Evolutionary conservation across 53 echinoderm and acorn worm species (phyloP).

Genomic region (Holothuria leucospilota): DNA sequence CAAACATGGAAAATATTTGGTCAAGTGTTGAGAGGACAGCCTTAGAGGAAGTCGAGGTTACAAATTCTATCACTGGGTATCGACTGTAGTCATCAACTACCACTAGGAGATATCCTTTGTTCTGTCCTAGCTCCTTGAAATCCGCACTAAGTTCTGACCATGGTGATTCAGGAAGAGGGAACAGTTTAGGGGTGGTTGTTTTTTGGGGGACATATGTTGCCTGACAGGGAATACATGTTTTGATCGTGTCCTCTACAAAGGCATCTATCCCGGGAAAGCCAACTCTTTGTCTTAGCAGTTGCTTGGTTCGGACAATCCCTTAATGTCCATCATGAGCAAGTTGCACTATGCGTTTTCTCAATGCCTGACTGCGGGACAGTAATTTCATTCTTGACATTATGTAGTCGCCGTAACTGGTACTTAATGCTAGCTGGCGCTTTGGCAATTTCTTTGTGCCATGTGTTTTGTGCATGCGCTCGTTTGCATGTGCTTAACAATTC

Average conservation of each 20-base stretch:
- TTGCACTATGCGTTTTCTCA: slow-evolving; percentile 47
- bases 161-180: slow-evolving; percentile 43
- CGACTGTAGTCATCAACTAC: no score
- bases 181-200: slow-evolving; percentile 47
- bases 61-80: no score
- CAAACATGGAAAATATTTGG: no score
- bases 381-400: slow-evolving; percentile 58
- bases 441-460: no score
- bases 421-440: not conserved
- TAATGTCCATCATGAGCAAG: slow-evolving; percentile 71
- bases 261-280: slow-evolving; percentile 74
- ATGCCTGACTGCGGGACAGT: slow-evolving; percentile 52
- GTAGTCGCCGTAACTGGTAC: slow-evolving; percentile 12
- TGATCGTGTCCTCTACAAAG: slow-evolving; percentile 55
- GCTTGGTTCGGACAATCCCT: no score
- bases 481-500: no score
- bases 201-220: slow-evolving; percentile 34
- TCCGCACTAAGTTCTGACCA: slow-evolving; percentile 55
- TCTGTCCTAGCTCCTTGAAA: no score
- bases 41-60: no score
- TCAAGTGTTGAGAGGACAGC: no score
- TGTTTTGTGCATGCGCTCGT: no score
- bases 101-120: no score
- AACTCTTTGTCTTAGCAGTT: slow-evolving; percentile 70
- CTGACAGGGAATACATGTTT: slow-evolving; percentile 71